Evolutionary conservation across 2,113 vertebrate species (phyloP).

Genomic region (Eclectus roratus): DNA sequence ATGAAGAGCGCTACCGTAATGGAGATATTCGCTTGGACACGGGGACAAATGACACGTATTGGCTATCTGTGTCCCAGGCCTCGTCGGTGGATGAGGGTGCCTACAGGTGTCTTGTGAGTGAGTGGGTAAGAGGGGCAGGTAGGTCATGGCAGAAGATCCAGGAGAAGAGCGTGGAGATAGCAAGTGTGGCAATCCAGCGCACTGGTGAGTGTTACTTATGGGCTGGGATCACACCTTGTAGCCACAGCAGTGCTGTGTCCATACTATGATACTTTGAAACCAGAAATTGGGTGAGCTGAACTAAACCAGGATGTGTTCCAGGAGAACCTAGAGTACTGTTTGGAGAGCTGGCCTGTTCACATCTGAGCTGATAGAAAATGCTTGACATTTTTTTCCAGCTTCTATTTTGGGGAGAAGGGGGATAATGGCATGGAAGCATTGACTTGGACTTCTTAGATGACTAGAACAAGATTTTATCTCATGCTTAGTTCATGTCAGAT

Average conservation of each 20-base stretch:
- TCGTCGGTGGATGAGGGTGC: slow-evolving; percentile 74
- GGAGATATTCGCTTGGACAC: slow-evolving; percentile 84
- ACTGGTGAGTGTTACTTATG: slow-evolving; percentile 77
- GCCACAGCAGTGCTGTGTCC: background rate
- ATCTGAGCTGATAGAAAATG: background rate
- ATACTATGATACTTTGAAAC: background rate
- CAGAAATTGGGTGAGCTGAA: background rate
- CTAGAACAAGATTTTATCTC: background rate
- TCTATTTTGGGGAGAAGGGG: background rate
- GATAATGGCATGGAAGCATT: background rate
- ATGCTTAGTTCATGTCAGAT: background rate
- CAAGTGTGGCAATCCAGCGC: slow-evolving; percentile 75
- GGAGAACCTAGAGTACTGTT: background rate
- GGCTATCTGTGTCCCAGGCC: slow-evolving; percentile 77
- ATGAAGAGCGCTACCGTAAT: slow-evolving; percentile 75
- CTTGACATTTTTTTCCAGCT: background rate
- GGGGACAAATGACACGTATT: slow-evolving; percentile 73
- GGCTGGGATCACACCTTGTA: background rate
- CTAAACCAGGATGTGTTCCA: background rate
- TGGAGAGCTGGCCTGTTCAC: background rate
- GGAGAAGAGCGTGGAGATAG: slow-evolving; percentile 82
- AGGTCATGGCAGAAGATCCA: slow-evolving; percentile 86
- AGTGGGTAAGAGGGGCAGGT: slow-evolving; percentile 85
- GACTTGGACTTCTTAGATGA: background rate
- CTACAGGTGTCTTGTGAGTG: slow-evolving; percentile 84